Conservation (phyloP, 1,140 invertebrate species). For the Zophobas morio region DNA sequence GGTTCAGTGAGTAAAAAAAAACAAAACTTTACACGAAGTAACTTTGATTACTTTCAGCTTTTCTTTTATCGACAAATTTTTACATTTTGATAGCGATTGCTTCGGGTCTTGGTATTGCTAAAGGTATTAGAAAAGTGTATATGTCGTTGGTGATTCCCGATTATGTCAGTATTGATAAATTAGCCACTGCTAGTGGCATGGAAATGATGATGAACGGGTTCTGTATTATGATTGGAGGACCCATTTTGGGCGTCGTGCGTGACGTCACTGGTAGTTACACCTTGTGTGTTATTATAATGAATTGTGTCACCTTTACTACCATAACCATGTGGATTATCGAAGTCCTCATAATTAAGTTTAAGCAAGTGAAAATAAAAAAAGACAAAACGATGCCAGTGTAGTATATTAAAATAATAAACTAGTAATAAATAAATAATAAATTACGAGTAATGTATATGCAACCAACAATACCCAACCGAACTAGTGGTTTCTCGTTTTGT, state of each 20-base stretch:
- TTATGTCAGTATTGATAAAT: constrained; percentile 75
- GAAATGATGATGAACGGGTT: constrained; percentile 74
- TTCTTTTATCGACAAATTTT: constrained; percentile 51
- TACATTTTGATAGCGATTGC: constrained; percentile 65
- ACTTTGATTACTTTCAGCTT: constrained; percentile 49
- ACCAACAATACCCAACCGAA: too few species aligned
- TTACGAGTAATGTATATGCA: too few species aligned
- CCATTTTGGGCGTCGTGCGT: constrained; percentile 62
- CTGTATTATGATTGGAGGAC: constrained; percentile 59
- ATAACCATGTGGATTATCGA: constrained; percentile 66
- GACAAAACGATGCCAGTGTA: too few species aligned
- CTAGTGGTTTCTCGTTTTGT: too few species aligned
- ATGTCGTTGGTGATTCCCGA: constrained; percentile 77
- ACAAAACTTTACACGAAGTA: not conserved
- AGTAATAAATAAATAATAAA: too few species aligned
- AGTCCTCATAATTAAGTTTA: constrained; percentile 34
- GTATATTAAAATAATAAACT: too few species aligned
- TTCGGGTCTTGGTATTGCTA: constrained; percentile 74
- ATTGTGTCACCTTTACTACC: constrained; percentile 65
- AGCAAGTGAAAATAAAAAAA: not conserved
- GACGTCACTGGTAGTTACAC: constrained; percentile 66
- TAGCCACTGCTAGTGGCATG: constrained; percentile 76
- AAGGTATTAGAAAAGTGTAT: constrained; percentile 78
- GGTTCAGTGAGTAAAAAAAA: constrained; percentile 62
- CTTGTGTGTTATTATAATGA: constrained; percentile 67